phyloP scores from a whole-genome alignment of 2,888 invertebrate genomes.

The Schizaphis graminum region DNA sequence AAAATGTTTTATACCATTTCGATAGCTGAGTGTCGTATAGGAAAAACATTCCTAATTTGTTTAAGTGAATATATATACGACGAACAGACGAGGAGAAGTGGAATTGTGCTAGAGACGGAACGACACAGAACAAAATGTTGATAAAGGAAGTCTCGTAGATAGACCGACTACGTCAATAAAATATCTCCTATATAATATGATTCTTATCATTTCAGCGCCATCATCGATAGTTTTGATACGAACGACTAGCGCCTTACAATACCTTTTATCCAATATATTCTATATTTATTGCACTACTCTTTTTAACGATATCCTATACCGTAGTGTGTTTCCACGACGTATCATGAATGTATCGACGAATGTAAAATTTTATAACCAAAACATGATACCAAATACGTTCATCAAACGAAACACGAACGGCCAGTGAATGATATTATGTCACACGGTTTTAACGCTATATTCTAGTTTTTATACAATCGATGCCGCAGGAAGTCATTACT shows the following conservation, averaged over 20 bases:
- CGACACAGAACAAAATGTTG: not conserved
- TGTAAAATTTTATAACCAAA: not conserved
- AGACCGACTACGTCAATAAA: not conserved
- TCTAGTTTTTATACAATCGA: not conserved
- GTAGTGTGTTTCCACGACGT: not conserved
- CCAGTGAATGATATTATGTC: not conserved
- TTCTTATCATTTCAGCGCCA: not conserved
- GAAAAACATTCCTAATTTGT: not conserved
- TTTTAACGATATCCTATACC: not conserved
- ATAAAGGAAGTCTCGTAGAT: not conserved
- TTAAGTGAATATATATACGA: not conserved
- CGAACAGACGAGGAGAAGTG: not conserved
- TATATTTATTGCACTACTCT: not conserved
- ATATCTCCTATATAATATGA: not conserved
- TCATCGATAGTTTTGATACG: not conserved
- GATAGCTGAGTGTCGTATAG: not conserved
- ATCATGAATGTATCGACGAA: not conserved
- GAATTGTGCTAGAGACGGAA: not conserved
- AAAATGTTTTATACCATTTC: not conserved
- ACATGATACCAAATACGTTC: not conserved
- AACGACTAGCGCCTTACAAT: not conserved
- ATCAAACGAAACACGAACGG: not conserved
- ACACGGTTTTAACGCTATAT: not conserved
- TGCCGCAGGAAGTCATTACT: not conserved
- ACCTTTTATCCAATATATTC: not conserved